Conservation (phyloP, 2,888 invertebrate genomes). For the Ormyrus thymus region DNA sequence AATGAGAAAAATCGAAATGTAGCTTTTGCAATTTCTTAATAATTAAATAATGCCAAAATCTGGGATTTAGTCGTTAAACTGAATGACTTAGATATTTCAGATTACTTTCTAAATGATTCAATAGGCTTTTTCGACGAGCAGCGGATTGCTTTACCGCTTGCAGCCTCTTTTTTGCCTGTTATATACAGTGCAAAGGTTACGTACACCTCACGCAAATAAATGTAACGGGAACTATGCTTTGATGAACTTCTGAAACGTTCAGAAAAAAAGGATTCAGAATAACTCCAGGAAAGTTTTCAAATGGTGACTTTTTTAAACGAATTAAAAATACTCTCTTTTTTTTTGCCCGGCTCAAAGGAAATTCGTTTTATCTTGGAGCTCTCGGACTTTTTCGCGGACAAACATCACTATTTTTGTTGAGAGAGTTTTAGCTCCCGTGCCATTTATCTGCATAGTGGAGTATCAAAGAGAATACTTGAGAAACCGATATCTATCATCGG, state of each 20-base stretch:
- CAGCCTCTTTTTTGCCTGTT: background rate
- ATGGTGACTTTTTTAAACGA: no score
- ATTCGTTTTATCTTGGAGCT: background rate
- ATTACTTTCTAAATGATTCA: no score
- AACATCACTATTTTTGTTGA: constrained; percentile 6
- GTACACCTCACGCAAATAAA: background rate
- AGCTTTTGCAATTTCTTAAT: no score
- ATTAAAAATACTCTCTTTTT: background rate
- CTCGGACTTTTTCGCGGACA: background rate
- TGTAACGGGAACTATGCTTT: background rate
- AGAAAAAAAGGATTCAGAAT: no score
- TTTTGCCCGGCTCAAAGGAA: background rate
- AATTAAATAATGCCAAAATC: no score
- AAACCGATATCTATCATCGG: background rate
- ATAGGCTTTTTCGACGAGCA: no score
- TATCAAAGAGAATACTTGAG: constrained; percentile 1
- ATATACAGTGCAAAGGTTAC: background rate
- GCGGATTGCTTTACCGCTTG: no score
- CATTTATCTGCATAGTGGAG: background rate
- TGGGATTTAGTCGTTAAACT: no score
- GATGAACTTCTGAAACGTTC: background rate
- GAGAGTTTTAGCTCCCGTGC: background rate
- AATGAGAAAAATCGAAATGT: no score
- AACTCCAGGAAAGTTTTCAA: no score
- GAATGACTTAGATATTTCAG: no score